Evolutionary conservation across 2,888 invertebrate species (phyloP), one percentile per base, ranked within the genome.

Genomic region (Melieria crassipennis): DNA sequence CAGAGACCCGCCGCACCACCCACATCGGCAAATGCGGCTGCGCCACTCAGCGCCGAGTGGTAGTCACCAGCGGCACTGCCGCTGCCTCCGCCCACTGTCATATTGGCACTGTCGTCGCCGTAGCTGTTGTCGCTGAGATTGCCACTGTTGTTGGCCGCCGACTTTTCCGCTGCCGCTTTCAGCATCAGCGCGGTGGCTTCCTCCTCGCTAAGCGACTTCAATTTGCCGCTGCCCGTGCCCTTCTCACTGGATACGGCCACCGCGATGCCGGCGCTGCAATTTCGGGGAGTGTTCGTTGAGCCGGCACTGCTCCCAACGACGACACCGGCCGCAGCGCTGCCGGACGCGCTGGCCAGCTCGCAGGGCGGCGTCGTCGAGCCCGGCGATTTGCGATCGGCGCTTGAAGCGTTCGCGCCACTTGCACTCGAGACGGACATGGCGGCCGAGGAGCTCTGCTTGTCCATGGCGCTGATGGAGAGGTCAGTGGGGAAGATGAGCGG

Each of bases 401-500:
- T 50, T 16, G 56, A 65, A 43, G 72, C 58, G 46, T 47, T 45
- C n/a, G 69, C 69, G 50, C 57, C 71, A 65, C 73, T 70, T 4
- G 71, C 75, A 61, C 73, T 73, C 43, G 71, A 75, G 46, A 74
- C 68, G n/a, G 73, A 70, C 65, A 68, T 72, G 46, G 73, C 73
- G 48, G 71, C 74, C 65, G 71, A 66, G 50, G 60, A 67, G 58
- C 70, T 70, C 58, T 81, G 83, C 71, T 84, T 86, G 65, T 87
- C 86, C 77, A 82, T 77, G 64, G 80, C 75, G 65, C 77, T 81
- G 16, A 85, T 79, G 42, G 85, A 86, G 52, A 87, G 79, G 78
- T 87, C 87, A 62, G 86, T 85, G 75, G 87, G 86, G 77, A 87
- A 87, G 74, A 87, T 81, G 67, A 87, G 69, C 3, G 87, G 86